Base-by-base conservation (phyloP, 2,797 vertebrate species). In the Lithobates sylvaticus region DNA sequence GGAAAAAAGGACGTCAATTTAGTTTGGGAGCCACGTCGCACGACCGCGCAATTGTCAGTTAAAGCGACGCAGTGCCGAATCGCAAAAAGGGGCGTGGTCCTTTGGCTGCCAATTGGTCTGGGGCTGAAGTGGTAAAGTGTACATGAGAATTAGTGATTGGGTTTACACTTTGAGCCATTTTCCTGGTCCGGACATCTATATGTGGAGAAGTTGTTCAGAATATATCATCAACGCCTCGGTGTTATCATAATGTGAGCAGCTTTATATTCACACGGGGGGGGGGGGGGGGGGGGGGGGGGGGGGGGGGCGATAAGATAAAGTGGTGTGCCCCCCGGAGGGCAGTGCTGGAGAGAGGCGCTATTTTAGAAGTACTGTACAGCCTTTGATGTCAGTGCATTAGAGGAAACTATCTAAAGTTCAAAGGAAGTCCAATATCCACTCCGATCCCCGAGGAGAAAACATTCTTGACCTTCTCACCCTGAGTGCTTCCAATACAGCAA, bases 311-410 rank as follows among this genome's bases (percentile, higher is more conserved):
- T 86, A 76, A 75, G 78, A 81, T 61, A 69, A 81, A 76, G 69
- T 74, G n/a, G 16, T 81, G 64, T 86, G 78, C 16, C 78, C 61
- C 72, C 42, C n/a, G n/a, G 64, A 80, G 77, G 44, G 74, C 16
- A 7, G 70, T 9, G 7, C 76, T 79, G 54, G 69, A 80, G 72
- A 86, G 39, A 44, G 74, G 61, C 18, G 54, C 71, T 58, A 86
- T 74, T 81, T 69, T 81, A 81, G 26, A 85, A 80, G 84, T 74
- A 71, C 77, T 80, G 70, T 27, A 75, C 61, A 75, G 15, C 42
- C 84, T 86, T 86, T 86, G 84, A 86, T 76, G 84, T 85, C 58
- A 73, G 54, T 74, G 36, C 39, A 73, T 78, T 79, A 79, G 42
- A 54, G 27, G 36, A 39, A 67, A 29, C 32, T 47, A 73, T 83